phyloP scores from a whole-genome alignment of 2,888 invertebrate species.

The Podotricha telesiphe region DNA sequence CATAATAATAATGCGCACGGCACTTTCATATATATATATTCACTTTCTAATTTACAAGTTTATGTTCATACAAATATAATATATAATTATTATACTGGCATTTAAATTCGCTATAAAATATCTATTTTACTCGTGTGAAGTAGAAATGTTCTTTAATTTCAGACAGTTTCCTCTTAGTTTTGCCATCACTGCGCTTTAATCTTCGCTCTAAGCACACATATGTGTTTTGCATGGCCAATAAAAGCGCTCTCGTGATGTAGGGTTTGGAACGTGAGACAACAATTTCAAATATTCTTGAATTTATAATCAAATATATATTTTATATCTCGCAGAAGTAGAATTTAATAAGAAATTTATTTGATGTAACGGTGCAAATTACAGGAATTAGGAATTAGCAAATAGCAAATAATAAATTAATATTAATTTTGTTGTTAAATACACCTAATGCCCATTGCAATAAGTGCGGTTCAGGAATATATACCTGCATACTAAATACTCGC shows the following conservation, averaged over 20 bases:
- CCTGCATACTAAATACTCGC: neutral
- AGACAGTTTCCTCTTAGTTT: neutral
- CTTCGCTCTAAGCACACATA: conserved; percentile 7
- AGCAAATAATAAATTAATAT: no score
- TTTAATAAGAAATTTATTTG: neutral
- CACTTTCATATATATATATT: neutral
- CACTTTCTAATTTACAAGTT: conserved; percentile 3
- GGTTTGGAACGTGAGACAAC: neutral
- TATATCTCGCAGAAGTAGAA: no score
- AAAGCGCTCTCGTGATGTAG: neutral
- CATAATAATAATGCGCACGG: neutral
- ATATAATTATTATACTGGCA: neutral
- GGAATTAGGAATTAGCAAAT: no score
- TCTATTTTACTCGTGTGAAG: neutral
- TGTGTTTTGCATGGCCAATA: conserved; percentile 7
- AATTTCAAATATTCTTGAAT: neutral
- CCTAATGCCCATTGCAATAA: no score
- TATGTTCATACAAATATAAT: neutral
- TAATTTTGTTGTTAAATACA: no score
- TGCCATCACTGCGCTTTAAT: conserved; percentile 7
- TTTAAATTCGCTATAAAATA: neutral
- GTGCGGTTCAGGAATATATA: neutral
- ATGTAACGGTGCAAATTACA: neutral
- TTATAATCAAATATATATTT: neutral
- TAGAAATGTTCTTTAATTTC: neutral